These are phyloP conservation scores for Odocoileus hemionus DNA, from an alignment of 2,113 vertebrate species.

Conservation along the genomic window DNA sequence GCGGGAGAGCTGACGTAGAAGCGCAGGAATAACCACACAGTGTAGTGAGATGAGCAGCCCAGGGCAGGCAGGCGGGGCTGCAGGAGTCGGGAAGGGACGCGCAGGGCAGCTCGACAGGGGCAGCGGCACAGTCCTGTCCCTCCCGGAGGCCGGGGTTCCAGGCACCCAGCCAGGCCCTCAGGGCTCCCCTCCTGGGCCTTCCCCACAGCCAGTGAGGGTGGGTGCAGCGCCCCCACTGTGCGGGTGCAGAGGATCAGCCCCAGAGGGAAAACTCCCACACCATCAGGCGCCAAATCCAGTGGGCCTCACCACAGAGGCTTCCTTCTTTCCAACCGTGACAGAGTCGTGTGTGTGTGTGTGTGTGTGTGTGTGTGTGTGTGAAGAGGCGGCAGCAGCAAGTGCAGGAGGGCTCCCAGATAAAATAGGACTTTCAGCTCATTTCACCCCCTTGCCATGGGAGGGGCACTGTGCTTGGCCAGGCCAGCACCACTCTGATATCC, in stretches of 20 bases:
- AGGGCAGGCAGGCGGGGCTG: accelerated
- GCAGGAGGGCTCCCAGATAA: background rate
- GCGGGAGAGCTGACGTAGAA: background rate
- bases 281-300: background rate
- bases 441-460: accelerated
- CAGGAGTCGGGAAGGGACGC: background rate
- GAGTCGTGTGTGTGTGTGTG: accelerated
- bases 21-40: accelerated
- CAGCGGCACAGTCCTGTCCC: background rate
- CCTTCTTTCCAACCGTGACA: background rate
- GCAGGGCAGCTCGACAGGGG: accelerated
- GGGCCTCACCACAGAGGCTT: background rate
- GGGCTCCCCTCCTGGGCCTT: too few relatives aligned
- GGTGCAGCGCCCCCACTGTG: background rate
- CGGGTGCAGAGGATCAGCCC: background rate
- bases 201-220: background rate
- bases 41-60: background rate
- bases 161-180: background rate
- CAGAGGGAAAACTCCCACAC: too few relatives aligned
- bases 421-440: background rate
- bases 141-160: background rate
- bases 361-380: background rate
- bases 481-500: background rate
- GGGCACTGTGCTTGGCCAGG: background rate
- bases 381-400: background rate